Conservation (phyloP, 2,113 vertebrate species). For the Barbus barbus region DNA sequence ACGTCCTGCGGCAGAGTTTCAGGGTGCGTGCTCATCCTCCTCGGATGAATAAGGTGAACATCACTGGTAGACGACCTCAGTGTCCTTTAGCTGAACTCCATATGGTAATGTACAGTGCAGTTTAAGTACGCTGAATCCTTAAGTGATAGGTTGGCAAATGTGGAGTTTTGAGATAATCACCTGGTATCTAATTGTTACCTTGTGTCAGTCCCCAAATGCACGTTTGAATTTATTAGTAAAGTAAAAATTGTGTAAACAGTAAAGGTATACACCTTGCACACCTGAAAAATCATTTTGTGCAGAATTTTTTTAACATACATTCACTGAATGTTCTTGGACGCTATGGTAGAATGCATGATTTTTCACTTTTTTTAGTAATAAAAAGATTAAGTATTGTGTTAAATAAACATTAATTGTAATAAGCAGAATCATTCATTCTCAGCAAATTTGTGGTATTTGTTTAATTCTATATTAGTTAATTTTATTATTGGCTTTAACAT, state of each 20-base stretch:
- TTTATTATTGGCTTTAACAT: not conserved
- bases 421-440: too few relatives aligned
- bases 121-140: not conserved
- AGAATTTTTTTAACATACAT: not conserved
- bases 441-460: not conserved
- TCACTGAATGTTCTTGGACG: too few relatives aligned
- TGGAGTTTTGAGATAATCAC: not conserved
- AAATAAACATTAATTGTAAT: too few relatives aligned
- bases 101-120: not conserved
- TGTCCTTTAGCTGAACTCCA: slow-evolving; percentile 49
- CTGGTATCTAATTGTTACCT: not conserved
- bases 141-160: not conserved
- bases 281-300: not conserved
- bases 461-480: not conserved
- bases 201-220: not conserved
- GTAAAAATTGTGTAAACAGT: not conserved
- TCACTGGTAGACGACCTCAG: slow-evolving; percentile 14
- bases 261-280: too few relatives aligned
- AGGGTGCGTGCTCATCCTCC: slow-evolving; percentile 27
- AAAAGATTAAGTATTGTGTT: too few relatives aligned
- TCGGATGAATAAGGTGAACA: slow-evolving; percentile 21
- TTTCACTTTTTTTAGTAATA: too few relatives aligned
- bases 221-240: not conserved
- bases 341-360: too few relatives aligned
- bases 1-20: slow-evolving; percentile 4